phyloP scores from a whole-genome alignment of 1,140 invertebrate species.

The Lepidostoma basale region DNA sequence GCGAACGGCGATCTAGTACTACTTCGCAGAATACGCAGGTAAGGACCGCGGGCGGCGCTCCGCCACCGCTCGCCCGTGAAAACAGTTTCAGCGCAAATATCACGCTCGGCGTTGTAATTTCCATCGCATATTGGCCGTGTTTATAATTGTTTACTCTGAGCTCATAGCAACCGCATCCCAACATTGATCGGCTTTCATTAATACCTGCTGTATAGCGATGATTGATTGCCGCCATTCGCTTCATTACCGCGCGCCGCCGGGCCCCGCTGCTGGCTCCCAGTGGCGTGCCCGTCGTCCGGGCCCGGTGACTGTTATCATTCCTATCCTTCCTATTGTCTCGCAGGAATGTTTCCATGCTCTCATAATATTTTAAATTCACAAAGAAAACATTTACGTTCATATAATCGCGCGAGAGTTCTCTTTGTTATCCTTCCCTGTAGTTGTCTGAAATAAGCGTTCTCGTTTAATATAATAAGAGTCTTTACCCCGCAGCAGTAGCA shows the following conservation, averaged over 20 bases:
- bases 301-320: too few species aligned
- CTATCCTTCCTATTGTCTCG: too few species aligned
- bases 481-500: too few species aligned
- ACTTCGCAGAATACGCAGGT: constrained; percentile 6
- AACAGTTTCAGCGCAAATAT: background rate
- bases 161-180: constrained; percentile 9
- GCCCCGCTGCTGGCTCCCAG: background rate
- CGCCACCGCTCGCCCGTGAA: background rate
- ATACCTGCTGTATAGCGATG: background rate
- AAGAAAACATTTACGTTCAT: too few species aligned
- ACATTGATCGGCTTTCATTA: constrained; percentile 22
- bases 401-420: too few species aligned
- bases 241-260: background rate
- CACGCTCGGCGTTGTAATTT: background rate
- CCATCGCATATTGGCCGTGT: background rate
- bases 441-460: too few species aligned
- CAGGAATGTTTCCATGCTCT: too few species aligned
- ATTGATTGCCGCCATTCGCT: background rate
- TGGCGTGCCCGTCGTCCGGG: background rate
- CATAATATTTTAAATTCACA: too few species aligned
- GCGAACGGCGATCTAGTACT: background rate
- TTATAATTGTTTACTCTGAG: constrained; percentile 13
- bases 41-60: too few species aligned
- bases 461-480: too few species aligned
- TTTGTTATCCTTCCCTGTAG: too few species aligned